Evolutionary conservation across 2,113 vertebrate genomes (phyloP), one percentile per base, ranked within the genome.

Genomic region (Gulo gulo): DNA sequence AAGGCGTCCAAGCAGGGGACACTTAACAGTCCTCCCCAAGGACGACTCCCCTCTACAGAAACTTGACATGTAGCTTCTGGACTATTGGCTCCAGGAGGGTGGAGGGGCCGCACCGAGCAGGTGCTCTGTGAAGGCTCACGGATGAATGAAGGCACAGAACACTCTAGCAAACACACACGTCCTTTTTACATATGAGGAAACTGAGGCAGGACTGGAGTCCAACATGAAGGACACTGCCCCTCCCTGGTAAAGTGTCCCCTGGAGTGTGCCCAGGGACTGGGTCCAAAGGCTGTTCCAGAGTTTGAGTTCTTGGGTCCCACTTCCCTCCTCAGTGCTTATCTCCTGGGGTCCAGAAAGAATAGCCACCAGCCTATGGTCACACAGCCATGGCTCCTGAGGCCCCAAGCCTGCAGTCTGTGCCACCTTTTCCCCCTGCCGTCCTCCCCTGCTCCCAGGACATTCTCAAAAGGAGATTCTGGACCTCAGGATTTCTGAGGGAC

Each of bases 231-330:
- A 31, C 34, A 71, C 21, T 34, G 85, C 57, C 73, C 86, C 91
- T 97, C 89, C 96, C 76, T 36, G 52, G 55, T 94, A 65, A 92
- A 96, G 81, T 85, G 93, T 57, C 86, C 74, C 89, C 57, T 69
- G 94, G 76, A 95, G 86, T 95, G 78, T 93, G 81, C 82, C 63
- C 31, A 6, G 65, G 85, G 88, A 84, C 45, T 61, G 47, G 34
- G 86, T 92, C 94, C 84, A 90, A 85, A 86, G 67, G 36, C n/a
- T n/a, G n/a, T 69, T 86, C 67, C 42, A 29, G 84, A 90, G 79
- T 65, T 92, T 26, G 29, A 95, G 88, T 96, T 95, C 97, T 74
- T 85, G 42, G 78, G 45, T 87, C 73, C 88, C 73, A 50, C 73
- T 95, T 76, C 8, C 14, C 12, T 31, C 82, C 39, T 36, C 39